These are phyloP conservation scores for Cheilosia soror DNA, from an alignment of 2,888 invertebrate genomes.

Conservation along the genomic window DNA sequence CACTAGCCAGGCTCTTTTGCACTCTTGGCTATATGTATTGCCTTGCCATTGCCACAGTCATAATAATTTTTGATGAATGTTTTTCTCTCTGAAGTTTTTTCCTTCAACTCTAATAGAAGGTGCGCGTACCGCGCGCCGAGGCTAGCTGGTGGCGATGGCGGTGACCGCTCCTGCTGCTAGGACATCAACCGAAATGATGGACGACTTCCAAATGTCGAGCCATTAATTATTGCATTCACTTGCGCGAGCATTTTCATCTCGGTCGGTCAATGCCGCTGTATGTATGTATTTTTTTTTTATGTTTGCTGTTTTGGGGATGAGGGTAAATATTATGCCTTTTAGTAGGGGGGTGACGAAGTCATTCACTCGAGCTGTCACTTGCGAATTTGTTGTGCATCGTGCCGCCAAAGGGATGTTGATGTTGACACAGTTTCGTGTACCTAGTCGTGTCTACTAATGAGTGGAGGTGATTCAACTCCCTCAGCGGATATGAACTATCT, in stretches of 20 bases:
- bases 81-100: slow-evolving; percentile 46
- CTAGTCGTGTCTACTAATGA: not conserved
- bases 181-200: slow-evolving; percentile 67
- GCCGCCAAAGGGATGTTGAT: slow-evolving; percentile 67
- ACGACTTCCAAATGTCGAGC: slow-evolving; percentile 74
- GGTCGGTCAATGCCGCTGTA: slow-evolving; percentile 8
- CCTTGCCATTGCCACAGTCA: slow-evolving; percentile 26
- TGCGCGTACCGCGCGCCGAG: slow-evolving; percentile 12
- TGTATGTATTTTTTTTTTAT: not conserved
- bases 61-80: slow-evolving; percentile 62
- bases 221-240: slow-evolving; percentile 66
- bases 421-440: slow-evolving; percentile 60
- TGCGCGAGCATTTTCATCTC: slow-evolving; percentile 47
- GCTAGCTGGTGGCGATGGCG: slow-evolving; percentile 28
- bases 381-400: slow-evolving; percentile 39
- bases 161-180: slow-evolving; percentile 56
- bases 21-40: not conserved
- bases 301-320: not conserved
- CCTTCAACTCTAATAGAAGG: slow-evolving; percentile 41
- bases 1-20: slow-evolving; percentile 19
- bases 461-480: not conserved
- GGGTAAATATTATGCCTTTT: slow-evolving; percentile 20
- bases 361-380: slow-evolving; percentile 60
- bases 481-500: slow-evolving; percentile 14
- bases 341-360: slow-evolving; percentile 41